A percentile compares a stretch with the other conserved stretches of the same genome.
phyloP scores from a whole-genome alignment of 2,797 vertebrate genomes.

The Acanthurus tractus region DNA sequence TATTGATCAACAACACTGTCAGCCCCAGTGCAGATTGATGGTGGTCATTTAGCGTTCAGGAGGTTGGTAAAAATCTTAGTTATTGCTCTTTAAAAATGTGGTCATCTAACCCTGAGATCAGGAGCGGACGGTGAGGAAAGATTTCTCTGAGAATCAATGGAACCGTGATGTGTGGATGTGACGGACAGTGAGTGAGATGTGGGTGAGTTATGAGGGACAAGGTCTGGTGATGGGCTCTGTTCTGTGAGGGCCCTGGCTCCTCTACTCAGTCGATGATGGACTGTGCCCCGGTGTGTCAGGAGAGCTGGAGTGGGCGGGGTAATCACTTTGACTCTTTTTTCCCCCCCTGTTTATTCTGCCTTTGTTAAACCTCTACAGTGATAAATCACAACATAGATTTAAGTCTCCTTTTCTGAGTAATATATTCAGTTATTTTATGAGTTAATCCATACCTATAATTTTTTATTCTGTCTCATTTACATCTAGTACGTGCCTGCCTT shows the following conservation, averaged over 20 bases:
- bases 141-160: slow-evolving; percentile 34
- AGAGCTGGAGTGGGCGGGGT: slow-evolving; percentile 30
- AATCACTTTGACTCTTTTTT: slow-evolving; percentile 32
- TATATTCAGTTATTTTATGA: slow-evolving; percentile 41
- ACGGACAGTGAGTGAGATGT: slow-evolving; percentile 53
- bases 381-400: slow-evolving; percentile 45
- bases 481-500: slow-evolving; percentile 23
- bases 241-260: slow-evolving; percentile 17
- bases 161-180: slow-evolving; percentile 33
- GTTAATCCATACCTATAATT: slow-evolving; percentile 50
- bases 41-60: slow-evolving; percentile 45
- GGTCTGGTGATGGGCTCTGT: slow-evolving; percentile 10
- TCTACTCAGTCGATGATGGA: slow-evolving; percentile 36
- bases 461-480: slow-evolving; percentile 55
- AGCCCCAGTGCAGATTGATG: slow-evolving; percentile 53
- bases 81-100: slow-evolving; percentile 64
- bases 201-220: slow-evolving; percentile 46
- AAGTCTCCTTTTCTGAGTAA: slow-evolving; percentile 23
- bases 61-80: slow-evolving; percentile 40
- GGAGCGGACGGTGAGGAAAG: slow-evolving; percentile 13
- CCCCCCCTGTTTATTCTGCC: slow-evolving; percentile 27
- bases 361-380: slow-evolving; percentile 34
- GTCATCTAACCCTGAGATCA: slow-evolving; percentile 27
- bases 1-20: slow-evolving; percentile 71
- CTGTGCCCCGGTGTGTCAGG: slow-evolving; percentile 42